These are phyloP conservation scores for Arrhopalites spinosus DNA, from an alignment of 2,888 invertebrate species.

Conservation along the genomic window DNA sequence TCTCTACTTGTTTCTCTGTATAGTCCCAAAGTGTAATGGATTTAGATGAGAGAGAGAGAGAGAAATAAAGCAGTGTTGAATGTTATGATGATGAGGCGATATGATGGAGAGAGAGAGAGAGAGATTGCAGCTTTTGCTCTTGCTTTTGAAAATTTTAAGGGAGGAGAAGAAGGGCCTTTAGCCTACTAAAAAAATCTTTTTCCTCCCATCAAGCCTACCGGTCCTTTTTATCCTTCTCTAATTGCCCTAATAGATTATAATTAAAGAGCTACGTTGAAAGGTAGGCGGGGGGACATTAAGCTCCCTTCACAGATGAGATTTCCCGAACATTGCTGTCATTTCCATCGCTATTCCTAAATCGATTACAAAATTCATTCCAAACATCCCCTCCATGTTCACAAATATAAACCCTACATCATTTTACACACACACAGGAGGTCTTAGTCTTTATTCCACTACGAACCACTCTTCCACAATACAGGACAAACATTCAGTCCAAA, in stretches of 20 bases:
- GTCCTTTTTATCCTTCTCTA: conserved; percentile 41
- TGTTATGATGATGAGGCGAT: conserved; percentile 1
- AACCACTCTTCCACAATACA: neutral
- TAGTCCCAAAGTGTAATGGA: neutral
- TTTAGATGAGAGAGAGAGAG: conserved; percentile 3
- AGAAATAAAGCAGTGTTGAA: neutral
- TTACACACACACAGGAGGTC: neutral
- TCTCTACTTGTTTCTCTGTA: neutral
- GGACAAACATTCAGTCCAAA: neutral
- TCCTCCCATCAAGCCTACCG: conserved; percentile 32
- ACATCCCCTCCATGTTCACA: neutral
- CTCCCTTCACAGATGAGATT: conserved; percentile 17
- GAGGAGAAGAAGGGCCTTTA: conserved; percentile 6
- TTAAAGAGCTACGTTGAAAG: conserved; percentile 50
- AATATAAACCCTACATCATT: neutral
- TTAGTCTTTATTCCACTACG: neutral
- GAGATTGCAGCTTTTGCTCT: neutral
- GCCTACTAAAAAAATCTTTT: conserved; percentile 16
- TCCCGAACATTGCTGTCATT: neutral
- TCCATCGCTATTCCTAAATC: neutral
- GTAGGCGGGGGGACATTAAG: conserved; percentile 34
- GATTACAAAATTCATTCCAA: neutral
- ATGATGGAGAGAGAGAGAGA: neutral
- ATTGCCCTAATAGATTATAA: conserved; percentile 56
- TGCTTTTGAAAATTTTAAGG: neutral